A percentile compares a stretch with the other conserved stretches of the same genome.
Evolutionary conservation across 2,888 invertebrate genomes (phyloP).

Genomic region (Aphrophora alni): DNA sequence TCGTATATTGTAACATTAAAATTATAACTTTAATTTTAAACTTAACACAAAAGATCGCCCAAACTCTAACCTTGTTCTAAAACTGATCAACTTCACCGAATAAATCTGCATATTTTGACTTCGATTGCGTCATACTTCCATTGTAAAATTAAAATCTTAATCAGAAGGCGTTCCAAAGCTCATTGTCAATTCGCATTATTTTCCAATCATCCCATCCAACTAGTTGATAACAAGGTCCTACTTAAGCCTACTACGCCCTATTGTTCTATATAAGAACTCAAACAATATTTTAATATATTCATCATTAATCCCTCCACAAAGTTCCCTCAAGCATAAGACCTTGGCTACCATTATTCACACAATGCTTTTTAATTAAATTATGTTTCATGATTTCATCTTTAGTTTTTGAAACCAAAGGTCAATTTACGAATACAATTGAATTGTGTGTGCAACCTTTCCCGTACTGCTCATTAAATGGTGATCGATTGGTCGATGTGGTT

Average conservation of each 20-base stretch:
- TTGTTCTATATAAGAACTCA: not conserved
- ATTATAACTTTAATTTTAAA: too few species aligned
- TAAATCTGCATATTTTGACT: not conserved
- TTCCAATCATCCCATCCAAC: not conserved
- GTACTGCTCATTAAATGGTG: not conserved
- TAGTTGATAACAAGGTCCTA: not conserved
- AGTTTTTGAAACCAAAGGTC: not conserved
- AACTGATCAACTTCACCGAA: not conserved
- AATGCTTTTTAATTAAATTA: not conserved
- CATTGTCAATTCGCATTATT: not conserved
- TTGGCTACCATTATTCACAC: not conserved
- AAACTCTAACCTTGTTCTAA: too few species aligned
- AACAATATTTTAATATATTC: not conserved
- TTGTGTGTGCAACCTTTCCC: not conserved
- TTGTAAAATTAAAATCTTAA: not conserved
- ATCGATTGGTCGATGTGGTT: not conserved
- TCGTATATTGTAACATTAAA: too few species aligned
- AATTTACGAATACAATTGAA: not conserved
- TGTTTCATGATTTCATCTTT: not conserved
- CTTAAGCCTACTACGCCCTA: not conserved
- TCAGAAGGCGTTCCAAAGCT: not conserved
- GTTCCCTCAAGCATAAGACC: not conserved
- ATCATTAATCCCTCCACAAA: not conserved
- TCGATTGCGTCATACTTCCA: not conserved
- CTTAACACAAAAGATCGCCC: too few species aligned